These are phyloP conservation scores for Poecilobothrus nobilitatus DNA, from an alignment of 2,888 invertebrate genomes.

Conservation along the genomic window DNA sequence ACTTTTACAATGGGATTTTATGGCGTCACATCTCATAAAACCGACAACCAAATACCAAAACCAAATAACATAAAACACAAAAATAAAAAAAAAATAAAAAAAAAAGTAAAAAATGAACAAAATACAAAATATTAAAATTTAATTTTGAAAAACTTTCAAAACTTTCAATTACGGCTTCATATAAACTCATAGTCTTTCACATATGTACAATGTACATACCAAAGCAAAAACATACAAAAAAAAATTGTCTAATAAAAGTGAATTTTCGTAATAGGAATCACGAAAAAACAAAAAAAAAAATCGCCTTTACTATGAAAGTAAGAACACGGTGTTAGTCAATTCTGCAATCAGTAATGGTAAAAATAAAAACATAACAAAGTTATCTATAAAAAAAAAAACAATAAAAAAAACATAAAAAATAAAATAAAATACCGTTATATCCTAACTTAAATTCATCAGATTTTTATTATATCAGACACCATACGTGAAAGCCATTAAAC, in stretches of 20 bases:
- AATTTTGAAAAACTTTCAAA: not conserved
- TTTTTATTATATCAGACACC: constrained; percentile 1
- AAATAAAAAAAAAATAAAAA: no score
- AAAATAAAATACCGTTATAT: not conserved
- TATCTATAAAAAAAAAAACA: no score
- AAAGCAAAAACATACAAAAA: not conserved
- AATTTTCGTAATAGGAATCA: no score
- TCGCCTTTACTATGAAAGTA: no score
- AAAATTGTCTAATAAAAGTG: not conserved
- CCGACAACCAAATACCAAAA: not conserved
- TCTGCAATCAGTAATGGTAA: no score
- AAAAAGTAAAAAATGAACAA: no score
- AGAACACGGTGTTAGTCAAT: no score
- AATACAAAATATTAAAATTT: not conserved
- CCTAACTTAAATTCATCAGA: not conserved
- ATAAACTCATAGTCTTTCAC: no score
- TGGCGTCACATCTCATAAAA: not conserved
- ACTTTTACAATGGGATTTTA: not conserved
- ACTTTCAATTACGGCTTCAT: not conserved
- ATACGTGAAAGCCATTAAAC: constrained; percentile 1
- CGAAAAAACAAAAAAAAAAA: no score
- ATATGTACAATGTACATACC: not conserved
- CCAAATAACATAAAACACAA: no score
- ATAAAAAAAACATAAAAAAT: no score
- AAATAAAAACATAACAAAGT: no score